Evolutionary conservation across 2,888 invertebrate species (phyloP).

Genomic region (Zonitis immaculata): DNA sequence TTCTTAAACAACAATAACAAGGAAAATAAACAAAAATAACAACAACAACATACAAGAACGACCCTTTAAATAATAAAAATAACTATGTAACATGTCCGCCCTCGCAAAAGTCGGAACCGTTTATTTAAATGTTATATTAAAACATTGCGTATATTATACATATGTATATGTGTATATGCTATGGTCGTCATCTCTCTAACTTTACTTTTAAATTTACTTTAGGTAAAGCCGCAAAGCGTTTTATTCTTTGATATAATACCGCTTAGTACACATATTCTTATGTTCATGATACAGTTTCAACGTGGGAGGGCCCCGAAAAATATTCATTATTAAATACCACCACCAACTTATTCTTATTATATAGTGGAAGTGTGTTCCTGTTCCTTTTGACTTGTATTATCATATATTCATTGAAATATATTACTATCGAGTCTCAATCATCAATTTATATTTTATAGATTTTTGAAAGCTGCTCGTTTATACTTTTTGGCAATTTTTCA

Average conservation of each 20-base stretch:
- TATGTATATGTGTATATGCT: too few relatives aligned
- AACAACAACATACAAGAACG: not conserved
- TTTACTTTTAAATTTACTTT: conserved; percentile 25
- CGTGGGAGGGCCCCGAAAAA: conserved; percentile 43
- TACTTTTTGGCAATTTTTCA: conserved; percentile 11
- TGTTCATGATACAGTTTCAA: conserved; percentile 39
- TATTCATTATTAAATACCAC: conserved; percentile 31
- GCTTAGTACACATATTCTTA: conserved; percentile 20
- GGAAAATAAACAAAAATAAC: not conserved
- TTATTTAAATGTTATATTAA: not conserved
- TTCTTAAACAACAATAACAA: not conserved
- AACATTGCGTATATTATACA: not conserved
- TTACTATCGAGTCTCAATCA: conserved; percentile 13
- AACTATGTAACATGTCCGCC: conserved; percentile 12
- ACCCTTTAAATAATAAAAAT: conserved; percentile 9
- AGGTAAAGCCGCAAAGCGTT: conserved; percentile 27
- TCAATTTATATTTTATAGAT: conserved; percentile 18
- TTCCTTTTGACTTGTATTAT: conserved; percentile 25
- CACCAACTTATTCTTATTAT: not conserved
- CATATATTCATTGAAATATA: conserved; percentile 27
- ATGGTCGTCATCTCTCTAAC: conserved; percentile 7
- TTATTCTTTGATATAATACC: conserved; percentile 37
- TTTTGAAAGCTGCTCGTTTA: conserved; percentile 4
- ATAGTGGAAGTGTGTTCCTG: conserved; percentile 28
- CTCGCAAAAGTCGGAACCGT: conserved; percentile 7